Evolutionary conservation across 2,797 vertebrate genomes (phyloP).

Genomic region (Tapera naevia): DNA sequence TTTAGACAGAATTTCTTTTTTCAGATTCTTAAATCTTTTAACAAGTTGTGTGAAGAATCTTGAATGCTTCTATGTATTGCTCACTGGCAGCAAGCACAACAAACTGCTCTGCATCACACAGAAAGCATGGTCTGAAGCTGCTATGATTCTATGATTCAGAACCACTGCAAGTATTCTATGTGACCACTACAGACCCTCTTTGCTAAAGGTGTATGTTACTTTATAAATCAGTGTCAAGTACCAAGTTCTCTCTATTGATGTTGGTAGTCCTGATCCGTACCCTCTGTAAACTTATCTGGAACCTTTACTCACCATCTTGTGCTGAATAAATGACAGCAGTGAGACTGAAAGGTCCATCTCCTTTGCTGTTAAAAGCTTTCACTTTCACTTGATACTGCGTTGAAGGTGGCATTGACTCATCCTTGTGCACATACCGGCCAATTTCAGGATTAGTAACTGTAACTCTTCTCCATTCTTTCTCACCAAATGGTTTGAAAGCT

Average conservation of each 20-base stretch:
- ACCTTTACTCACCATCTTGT: slow-evolving; percentile 85
- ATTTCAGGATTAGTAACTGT: slow-evolving; percentile 87
- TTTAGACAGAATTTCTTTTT: not conserved
- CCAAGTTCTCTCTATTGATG: not conserved
- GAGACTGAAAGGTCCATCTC: slow-evolving; percentile 92
- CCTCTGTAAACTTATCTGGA: not conserved
- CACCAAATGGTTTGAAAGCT: slow-evolving; percentile 87
- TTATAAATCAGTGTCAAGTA: not conserved
- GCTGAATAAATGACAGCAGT: slow-evolving; percentile 87
- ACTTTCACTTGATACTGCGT: slow-evolving; percentile 93
- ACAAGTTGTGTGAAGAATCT: not conserved
- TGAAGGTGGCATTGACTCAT: slow-evolving; percentile 83
- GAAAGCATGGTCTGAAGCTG: not conserved
- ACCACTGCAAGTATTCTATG: not conserved
- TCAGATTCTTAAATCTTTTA: not conserved
- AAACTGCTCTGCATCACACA: not conserved
- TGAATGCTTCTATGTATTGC: not conserved
- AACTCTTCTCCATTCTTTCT: slow-evolving; percentile 87
- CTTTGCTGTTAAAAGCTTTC: slow-evolving; percentile 91
- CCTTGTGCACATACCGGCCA: slow-evolving; percentile 89
- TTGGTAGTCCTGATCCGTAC: not conserved
- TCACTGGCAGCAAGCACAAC: not conserved
- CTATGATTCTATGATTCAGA: not conserved
- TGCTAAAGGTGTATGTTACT: not conserved
- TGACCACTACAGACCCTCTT: not conserved